Evolutionary conservation across 1,140 invertebrate species (phyloP).

Genomic region (Rhyzopertha dominica): DNA sequence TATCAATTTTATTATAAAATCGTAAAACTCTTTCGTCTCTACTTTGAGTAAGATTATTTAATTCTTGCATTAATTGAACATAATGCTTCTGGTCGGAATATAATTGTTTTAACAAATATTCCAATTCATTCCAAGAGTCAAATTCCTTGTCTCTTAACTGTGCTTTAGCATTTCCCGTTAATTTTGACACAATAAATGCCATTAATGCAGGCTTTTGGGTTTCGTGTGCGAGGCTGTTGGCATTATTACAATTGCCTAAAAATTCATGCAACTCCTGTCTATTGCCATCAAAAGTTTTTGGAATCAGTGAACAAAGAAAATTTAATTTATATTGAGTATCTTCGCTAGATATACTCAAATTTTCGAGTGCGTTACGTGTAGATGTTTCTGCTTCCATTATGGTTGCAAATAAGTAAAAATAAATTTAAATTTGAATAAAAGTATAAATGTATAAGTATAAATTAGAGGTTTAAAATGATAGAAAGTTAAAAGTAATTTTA

Average conservation of each 20-base stretch:
- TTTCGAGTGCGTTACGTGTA: too few species aligned
- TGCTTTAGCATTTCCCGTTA: constrained; percentile 18
- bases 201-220: constrained; percentile 11
- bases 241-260: constrained; percentile 19
- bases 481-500: too few species aligned
- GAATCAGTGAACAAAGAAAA: constrained; percentile 14
- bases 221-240: constrained; percentile 4
- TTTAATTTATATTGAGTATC: constrained; percentile 2
- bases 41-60: constrained; percentile 19
- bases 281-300: constrained; percentile 16
- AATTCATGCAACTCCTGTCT: constrained; percentile 17
- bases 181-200: constrained; percentile 12
- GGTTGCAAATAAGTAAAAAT: too few species aligned
- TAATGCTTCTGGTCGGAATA: constrained; percentile 18
- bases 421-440: too few species aligned
- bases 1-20: too few species aligned
- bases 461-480: too few species aligned
- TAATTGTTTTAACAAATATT: constrained; percentile 9
- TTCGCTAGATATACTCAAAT: too few species aligned
- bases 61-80: constrained; percentile 12
- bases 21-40: constrained; percentile 7
- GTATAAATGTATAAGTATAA: too few species aligned
- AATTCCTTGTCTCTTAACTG: constrained; percentile 12
- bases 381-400: too few species aligned
- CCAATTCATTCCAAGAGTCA: constrained; percentile 12